These are phyloP conservation scores for Bos indicus DNA, from an alignment of 2,113 vertebrate species.

Conservation along the genomic window DNA sequence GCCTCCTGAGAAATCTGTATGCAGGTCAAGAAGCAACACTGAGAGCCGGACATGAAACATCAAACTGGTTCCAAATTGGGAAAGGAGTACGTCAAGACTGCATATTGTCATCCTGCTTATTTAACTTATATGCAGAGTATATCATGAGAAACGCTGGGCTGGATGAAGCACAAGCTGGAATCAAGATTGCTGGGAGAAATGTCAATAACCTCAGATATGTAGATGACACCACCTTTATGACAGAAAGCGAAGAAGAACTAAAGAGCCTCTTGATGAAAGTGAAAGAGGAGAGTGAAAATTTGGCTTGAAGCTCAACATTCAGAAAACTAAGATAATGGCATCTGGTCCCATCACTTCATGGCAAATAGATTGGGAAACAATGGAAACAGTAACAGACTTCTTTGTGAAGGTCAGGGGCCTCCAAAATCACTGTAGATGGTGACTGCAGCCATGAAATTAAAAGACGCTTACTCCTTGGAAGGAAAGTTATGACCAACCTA, in stretches of 20 bases:
- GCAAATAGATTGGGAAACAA: neutral
- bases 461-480: neutral
- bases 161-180: neutral
- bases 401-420: rapidly evolving
- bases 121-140: neutral
- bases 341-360: neutral
- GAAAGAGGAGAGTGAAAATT: neutral
- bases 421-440: neutral
- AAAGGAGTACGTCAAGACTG: neutral
- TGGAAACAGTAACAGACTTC: neutral
- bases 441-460: neutral
- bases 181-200: neutral
- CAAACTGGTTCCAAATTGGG: neutral
- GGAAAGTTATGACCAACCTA: neutral
- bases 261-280: neutral
- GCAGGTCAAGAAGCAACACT: neutral
- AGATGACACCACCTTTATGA: neutral
- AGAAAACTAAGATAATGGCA: neutral
- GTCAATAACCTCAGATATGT: neutral
- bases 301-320: neutral
- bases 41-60: neutral
- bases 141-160: neutral
- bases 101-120: neutral
- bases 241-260: neutral
- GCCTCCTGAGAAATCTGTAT: neutral